A percentile compares a stretch with the other conserved stretches of the same genome.
Evolutionary conservation across 2,888 invertebrate species (phyloP).

Genomic region (Hirtodrosophila confusa): DNA sequence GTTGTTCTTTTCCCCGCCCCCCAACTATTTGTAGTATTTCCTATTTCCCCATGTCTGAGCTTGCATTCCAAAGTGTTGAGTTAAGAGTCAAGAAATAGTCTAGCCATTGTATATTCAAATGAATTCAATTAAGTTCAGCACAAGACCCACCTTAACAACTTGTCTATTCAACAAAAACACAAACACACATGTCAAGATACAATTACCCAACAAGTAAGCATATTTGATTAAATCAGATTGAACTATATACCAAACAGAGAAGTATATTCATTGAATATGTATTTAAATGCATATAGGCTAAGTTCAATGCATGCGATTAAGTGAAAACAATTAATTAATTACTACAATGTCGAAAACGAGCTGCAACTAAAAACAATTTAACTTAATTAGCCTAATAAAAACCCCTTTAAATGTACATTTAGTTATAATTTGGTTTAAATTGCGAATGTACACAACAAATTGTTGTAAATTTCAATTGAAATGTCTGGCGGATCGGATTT

Average conservation of each 20-base stretch:
- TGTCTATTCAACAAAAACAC: conserved; percentile 43
- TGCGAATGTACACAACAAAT: conserved; percentile 21
- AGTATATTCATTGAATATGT: conserved; percentile 24
- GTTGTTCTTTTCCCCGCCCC: background rate
- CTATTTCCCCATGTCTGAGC: conserved; percentile 15
- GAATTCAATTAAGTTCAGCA: conserved; percentile 43
- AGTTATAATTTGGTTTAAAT: conserved; percentile 29
- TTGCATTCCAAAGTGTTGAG: conserved; percentile 50
- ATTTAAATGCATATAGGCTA: conserved; percentile 31
- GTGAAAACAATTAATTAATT: conserved; percentile 38
- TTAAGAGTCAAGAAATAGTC: conserved; percentile 29
- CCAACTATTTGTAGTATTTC: background rate
- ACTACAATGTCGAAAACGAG: conserved; percentile 11
- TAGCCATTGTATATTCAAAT: conserved; percentile 36
- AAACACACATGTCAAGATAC: conserved; percentile 48
- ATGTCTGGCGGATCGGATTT: conserved; percentile 32
- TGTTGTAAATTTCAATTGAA: conserved; percentile 10
- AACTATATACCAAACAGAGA: conserved; percentile 18
- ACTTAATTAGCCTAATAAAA: conserved; percentile 52
- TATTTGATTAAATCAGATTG: conserved; percentile 55
- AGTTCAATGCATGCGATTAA: conserved; percentile 35
- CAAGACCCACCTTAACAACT: conserved; percentile 63
- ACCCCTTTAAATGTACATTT: conserved; percentile 38
- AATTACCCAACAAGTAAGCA: conserved; percentile 34
- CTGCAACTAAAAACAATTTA: conserved; percentile 34